Conservation (phyloP, 1,140 invertebrate species). For the Drosophila insularis region DNA sequence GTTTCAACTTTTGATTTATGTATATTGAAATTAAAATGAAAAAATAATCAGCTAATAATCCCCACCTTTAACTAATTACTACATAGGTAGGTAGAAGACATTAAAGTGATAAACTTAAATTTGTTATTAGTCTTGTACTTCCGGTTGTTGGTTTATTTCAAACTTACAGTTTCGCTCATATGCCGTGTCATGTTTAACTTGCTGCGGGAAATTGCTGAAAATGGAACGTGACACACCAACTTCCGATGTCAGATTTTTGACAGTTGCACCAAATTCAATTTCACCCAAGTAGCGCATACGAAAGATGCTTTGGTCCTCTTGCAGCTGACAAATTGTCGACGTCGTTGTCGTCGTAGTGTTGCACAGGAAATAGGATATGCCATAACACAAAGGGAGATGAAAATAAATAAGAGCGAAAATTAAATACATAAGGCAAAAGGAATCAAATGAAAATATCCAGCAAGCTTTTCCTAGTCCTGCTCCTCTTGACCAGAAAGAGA, state of each 20-base stretch:
- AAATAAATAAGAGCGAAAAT: constrained; percentile 45
- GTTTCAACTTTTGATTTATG: too few relatives aligned
- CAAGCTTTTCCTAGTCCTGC: background rate
- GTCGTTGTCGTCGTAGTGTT: constrained; percentile 18
- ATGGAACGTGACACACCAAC: constrained; percentile 82
- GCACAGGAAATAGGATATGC: constrained; percentile 56
- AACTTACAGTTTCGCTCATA: constrained; percentile 81
- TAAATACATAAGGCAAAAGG: constrained; percentile 33
- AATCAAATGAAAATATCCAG: background rate
- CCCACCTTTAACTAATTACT: too few relatives aligned
- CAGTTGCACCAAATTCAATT: constrained; percentile 82
- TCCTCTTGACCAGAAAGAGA: background rate
- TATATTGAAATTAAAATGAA: too few relatives aligned
- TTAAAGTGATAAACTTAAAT: background rate
- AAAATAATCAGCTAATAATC: too few relatives aligned
- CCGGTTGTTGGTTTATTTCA: constrained; percentile 35
- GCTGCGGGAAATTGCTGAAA: constrained; percentile 82
- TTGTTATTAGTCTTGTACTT: background rate
- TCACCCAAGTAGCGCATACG: constrained; percentile 82
- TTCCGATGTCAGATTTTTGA: constrained; percentile 82
- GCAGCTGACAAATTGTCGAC: constrained; percentile 71
- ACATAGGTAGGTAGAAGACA: background rate
- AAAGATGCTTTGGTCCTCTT: constrained; percentile 82
- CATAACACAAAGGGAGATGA: constrained; percentile 20
- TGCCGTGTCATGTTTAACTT: constrained; percentile 81